Evolutionary conservation across 2,113 vertebrate genomes (phyloP).

Genomic region (Macheiramphus alcinus): DNA sequence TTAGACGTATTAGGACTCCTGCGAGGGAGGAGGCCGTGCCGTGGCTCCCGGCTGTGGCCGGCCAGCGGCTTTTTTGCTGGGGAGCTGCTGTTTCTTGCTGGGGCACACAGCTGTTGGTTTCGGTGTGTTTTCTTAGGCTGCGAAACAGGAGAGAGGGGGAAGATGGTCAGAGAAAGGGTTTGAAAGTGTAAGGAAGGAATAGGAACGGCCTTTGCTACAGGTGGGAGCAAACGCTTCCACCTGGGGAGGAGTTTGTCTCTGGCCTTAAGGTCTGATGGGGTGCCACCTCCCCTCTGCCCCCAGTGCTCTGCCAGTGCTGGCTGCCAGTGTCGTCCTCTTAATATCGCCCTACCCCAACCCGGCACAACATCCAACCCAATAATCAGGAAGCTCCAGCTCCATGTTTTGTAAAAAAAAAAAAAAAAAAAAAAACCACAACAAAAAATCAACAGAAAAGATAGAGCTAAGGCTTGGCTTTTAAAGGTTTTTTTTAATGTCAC

Average conservation of each 20-base stretch:
- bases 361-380: not conserved
- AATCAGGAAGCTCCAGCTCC: not conserved
- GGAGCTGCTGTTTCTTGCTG: not conserved
- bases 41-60: not conserved
- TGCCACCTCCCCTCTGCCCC: not conserved
- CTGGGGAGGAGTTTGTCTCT: not conserved
- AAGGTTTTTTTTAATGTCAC: not conserved
- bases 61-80: not conserved
- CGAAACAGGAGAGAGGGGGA: not conserved
- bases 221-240: not conserved
- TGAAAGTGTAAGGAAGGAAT: not conserved
- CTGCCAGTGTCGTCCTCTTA: not conserved
- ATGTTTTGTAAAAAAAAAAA: not conserved
- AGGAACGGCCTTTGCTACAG: not conserved
- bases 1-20: not conserved
- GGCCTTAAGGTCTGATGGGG: not conserved
- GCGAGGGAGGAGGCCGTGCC: rapidly evolving
- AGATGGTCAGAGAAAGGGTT: not conserved
- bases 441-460: not conserved
- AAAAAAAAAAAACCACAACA: too few species aligned
- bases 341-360: not conserved
- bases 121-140: not conserved
- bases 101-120: not conserved
- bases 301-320: not conserved
- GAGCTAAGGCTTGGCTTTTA: not conserved